Evolutionary conservation across 2,797 vertebrate genomes (phyloP), one percentile per base, ranked within the genome.

Genomic region (Helostoma temminkii): DNA sequence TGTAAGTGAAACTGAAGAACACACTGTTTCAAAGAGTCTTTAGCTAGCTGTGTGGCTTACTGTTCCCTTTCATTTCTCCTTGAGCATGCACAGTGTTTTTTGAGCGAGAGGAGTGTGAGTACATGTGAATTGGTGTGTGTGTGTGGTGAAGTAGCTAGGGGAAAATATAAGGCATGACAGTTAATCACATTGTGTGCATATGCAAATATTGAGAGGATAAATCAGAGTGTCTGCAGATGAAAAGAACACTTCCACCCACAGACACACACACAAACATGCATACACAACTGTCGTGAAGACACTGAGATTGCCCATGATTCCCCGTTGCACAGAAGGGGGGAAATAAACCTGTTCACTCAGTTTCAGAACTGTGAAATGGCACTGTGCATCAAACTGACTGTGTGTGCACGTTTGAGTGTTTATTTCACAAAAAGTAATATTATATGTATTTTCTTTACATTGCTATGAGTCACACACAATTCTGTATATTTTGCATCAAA

Each of bases 171-270:
- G 82, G 71, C 73, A 58, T 43, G 83, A 80, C 83, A 86, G 88
- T 90, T 85, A 86, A 89, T 89, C 88, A 85, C 83, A 78, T 83
- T 84, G 89, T 84, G 74, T 71, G 22, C 69, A 71, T 85, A 89
- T 90, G 88, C 83, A 90, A 90, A 92, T 85, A 80, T 9, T 46
- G 69, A 78, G 86, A 15, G 60, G 76, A 78, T 85, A 87, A 89
- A 88, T 86, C 79, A 67, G 56, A 74, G 79, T 5, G 66, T 80
- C 50, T 82, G 75, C 81, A 89, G 74, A 79, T 71, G 78, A 81
- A 71, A 81, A 79, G 60, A 75, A 71, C 74, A 78, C 81, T 69
- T 64, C 42, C 47, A 39, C 73, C 54, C 47, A 73, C 52, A 16
- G 37, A 50, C 39, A 24, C 43, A 11, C 14, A 46, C 22, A 54